These are phyloP conservation scores for Porphyrio hochstetteri DNA, from an alignment of 2,113 vertebrate species.

Conservation along the genomic window DNA sequence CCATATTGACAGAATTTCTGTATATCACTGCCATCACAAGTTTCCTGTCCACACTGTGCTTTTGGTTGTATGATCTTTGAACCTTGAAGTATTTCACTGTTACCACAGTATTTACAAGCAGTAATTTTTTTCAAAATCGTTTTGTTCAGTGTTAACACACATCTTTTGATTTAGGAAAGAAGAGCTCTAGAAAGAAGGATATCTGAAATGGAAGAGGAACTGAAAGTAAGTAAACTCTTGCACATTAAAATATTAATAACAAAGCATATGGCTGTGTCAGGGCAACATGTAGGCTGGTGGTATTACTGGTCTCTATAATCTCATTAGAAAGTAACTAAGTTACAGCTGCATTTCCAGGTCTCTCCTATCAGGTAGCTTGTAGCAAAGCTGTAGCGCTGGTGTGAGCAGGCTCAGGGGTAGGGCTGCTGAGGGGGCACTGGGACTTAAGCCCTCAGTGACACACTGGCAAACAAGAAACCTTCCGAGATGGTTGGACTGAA, in stretches of 20 bases:
- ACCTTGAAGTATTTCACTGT: slow-evolving; percentile 66
- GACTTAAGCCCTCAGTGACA: background rate
- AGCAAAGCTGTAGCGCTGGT: rapidly evolving
- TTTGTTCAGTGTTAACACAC: slow-evolving; percentile 40
- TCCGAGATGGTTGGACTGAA: background rate
- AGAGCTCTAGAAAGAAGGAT: slow-evolving; percentile 99
- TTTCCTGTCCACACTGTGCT: slow-evolving; percentile 74
- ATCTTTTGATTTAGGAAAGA: slow-evolving; percentile 87
- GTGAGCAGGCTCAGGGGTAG: rapidly evolving
- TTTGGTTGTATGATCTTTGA: slow-evolving; percentile 72
- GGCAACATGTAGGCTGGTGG: background rate
- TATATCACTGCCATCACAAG: slow-evolving; percentile 75
- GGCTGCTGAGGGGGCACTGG: background rate
- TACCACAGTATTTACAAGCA: slow-evolving; percentile 60
- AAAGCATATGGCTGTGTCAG: background rate
- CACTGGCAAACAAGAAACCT: background rate
- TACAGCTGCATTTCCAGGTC: background rate
- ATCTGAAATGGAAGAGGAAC: slow-evolving; percentile 99
- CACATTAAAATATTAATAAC: background rate
- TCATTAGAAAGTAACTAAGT: background rate
- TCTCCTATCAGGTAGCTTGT: background rate
- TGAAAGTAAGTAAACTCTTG: slow-evolving; percentile 87
- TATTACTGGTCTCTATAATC: background rate
- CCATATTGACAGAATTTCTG: slow-evolving; percentile 36
- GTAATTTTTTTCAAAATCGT: background rate